Percentiles rank a stretch among this genome's conserved stretches.
Conservation (phyloP, 64 coral and sea anemone genomes). For the Montipora cactus region DNA sequence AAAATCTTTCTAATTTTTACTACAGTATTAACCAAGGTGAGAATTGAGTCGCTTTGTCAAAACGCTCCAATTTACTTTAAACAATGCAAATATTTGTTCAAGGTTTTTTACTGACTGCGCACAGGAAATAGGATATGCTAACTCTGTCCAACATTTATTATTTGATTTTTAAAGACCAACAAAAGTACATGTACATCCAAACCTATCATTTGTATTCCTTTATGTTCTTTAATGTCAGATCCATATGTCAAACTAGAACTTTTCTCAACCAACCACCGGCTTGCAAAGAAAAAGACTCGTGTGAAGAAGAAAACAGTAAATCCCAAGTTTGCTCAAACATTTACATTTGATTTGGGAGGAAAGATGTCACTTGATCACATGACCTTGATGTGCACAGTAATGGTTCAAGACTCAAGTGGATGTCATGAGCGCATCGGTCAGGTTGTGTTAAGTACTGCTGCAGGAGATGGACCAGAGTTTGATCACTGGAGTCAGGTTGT, state of each 20-base stretch:
- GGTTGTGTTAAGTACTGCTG: constrained; percentile 89
- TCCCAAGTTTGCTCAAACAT: constrained; percentile 93
- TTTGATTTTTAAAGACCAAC: no score
- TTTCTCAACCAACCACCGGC: constrained; percentile 79
- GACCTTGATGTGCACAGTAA: constrained; percentile 86
- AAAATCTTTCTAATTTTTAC: no score
- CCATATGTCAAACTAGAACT: constrained; percentile 98
- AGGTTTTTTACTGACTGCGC: no score
- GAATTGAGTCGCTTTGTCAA: no score
- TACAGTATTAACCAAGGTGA: no score
- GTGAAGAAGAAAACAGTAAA: constrained; percentile 98
- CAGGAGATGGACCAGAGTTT: constrained; percentile 92
- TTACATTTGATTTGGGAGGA: constrained; percentile 94
- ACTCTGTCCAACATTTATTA: not conserved
- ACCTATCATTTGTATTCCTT: not conserved
- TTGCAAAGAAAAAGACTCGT: constrained; percentile 97
- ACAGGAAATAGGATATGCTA: no score
- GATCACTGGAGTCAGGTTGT: constrained; percentile 98
- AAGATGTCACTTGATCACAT: constrained; percentile 83
- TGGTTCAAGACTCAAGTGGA: constrained; percentile 94
- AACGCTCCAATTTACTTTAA: no score
- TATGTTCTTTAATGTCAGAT: constrained; percentile 66
- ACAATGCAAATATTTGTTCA: no score
- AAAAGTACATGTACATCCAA: no score
- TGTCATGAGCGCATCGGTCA: constrained; percentile 96